Evolutionary conservation across 2,888 invertebrate genomes (phyloP).

Genomic region (Dasypogon diadema): DNA sequence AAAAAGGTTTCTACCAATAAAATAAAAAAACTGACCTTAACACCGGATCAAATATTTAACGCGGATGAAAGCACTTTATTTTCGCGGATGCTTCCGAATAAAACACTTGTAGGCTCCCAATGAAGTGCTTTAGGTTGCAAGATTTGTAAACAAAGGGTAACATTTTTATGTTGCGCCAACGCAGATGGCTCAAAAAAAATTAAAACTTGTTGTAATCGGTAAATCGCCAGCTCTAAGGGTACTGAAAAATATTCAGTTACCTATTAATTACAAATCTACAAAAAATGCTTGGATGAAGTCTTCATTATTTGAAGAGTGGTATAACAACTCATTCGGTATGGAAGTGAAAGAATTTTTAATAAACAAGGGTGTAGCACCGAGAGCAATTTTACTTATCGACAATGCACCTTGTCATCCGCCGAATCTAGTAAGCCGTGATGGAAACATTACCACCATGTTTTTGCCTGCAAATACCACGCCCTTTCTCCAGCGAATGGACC

Average conservation of each 20-base stretch:
- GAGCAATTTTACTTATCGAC: background rate
- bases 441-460: background rate
- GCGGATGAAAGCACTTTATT: no score
- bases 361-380: background rate
- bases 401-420: background rate
- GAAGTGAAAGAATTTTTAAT: background rate
- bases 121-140: background rate
- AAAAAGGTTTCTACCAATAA: no score
- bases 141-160: background rate
- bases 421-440: background rate
- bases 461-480: no score
- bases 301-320: no score
- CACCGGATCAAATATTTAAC: no score
- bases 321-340: background rate
- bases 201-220: no score
- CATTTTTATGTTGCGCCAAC: background rate
- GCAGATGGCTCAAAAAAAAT: background rate
- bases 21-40: no score
- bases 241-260: no score
- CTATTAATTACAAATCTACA: background rate
- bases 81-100: background rate
- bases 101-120: background rate
- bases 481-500: no score
- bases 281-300: background rate
- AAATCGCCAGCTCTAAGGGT: no score